phyloP scores from a whole-genome alignment of 92 coral and sea anemone species.

The Meandrina meandrites region DNA sequence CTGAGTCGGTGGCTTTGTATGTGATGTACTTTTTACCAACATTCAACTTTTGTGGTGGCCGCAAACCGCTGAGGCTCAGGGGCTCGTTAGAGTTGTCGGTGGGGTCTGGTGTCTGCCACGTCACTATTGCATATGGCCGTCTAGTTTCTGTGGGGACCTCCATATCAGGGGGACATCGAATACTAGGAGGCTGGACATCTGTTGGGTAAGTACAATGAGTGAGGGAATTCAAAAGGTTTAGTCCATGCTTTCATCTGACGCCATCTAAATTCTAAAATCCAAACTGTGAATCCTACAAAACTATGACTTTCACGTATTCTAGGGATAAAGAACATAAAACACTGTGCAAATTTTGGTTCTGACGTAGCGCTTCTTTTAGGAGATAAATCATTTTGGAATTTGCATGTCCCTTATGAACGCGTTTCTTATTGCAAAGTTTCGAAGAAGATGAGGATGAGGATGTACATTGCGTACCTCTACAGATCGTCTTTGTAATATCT shows the following conservation, averaged over 20 bases:
- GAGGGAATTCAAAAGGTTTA: too few species aligned
- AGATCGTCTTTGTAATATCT: slow-evolving; percentile 17
- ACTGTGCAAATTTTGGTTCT: too few species aligned
- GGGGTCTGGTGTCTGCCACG: slow-evolving; percentile 60
- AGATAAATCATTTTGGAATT: too few species aligned
- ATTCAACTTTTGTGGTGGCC: slow-evolving; percentile 47
- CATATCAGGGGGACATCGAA: slow-evolving; percentile 51
- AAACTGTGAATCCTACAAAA: too few species aligned
- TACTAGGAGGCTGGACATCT: slow-evolving; percentile 55
- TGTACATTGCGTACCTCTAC: slow-evolving; percentile 64
- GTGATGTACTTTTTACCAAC: slow-evolving; percentile 39
- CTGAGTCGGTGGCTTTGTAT: slow-evolving; percentile 51
- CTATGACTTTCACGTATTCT: too few species aligned
- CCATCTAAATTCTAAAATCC: too few species aligned
- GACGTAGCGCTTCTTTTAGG: too few species aligned
- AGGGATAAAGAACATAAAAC: too few species aligned
- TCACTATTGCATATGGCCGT: slow-evolving; percentile 42
- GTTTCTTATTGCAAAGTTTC: too few species aligned
- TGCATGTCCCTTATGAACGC: too few species aligned
- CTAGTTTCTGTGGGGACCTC: slow-evolving; percentile 44
- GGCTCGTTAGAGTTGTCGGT: slow-evolving; percentile 61
- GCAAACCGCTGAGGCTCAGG: slow-evolving; percentile 34
- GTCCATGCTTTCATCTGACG: too few species aligned
- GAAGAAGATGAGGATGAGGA: too few species aligned
- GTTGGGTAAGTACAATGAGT: background rate